Conservation (phyloP, 92 coral and sea anemone species). For the Palythoa grandis region DNA sequence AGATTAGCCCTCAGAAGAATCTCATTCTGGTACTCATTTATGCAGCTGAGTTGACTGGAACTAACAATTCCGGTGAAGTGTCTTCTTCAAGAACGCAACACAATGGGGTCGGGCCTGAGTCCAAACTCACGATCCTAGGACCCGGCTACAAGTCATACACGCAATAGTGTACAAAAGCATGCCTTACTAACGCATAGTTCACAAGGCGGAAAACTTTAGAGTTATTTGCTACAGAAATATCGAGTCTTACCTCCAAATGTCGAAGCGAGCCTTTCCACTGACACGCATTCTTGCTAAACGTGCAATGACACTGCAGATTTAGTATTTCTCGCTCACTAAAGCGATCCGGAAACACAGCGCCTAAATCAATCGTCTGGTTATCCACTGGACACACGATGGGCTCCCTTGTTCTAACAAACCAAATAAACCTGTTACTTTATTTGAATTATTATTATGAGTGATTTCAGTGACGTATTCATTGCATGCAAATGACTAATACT, state of each 20-base stretch:
- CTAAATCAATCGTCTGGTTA: neutral
- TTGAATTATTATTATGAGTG: neutral
- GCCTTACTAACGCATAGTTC: too few relatives aligned
- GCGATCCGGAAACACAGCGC: slow-evolving; percentile 43
- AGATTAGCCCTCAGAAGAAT: too few relatives aligned
- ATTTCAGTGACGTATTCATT: neutral
- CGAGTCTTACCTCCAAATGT: slow-evolving; percentile 6
- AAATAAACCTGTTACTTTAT: neutral
- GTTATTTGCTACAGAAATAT: neutral
- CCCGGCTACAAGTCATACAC: too few relatives aligned
- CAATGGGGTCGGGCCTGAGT: too few relatives aligned
- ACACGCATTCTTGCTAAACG: slow-evolving; percentile 43
- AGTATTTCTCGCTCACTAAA: slow-evolving; percentile 60
- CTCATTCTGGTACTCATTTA: too few relatives aligned
- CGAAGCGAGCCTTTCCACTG: slow-evolving; percentile 54
- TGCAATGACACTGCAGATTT: slow-evolving; percentile 47
- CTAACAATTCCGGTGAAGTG: too few relatives aligned
- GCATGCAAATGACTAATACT: neutral
- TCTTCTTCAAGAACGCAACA: too few relatives aligned
- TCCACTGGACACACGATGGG: slow-evolving; percentile 23
- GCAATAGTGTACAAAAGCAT: too few relatives aligned
- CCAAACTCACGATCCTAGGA: too few relatives aligned
- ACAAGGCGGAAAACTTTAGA: neutral
- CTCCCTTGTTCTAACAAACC: neutral
- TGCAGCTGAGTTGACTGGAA: too few relatives aligned